phyloP scores from a whole-genome alignment of 2,888 invertebrate species.

The Callyntrura sp. region DNA sequence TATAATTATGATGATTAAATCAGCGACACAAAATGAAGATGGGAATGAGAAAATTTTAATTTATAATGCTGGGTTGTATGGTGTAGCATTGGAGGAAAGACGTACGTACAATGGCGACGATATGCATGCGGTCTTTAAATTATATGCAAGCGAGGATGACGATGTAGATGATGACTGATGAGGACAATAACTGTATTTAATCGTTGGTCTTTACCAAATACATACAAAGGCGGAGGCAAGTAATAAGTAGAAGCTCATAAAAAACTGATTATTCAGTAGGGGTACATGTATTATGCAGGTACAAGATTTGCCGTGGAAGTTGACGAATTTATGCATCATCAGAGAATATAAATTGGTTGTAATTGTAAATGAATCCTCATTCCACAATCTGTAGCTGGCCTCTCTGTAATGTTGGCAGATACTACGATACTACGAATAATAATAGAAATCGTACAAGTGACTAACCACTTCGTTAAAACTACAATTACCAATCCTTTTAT shows the following conservation, averaged over 20 bases:
- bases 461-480: no score
- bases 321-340: constrained; percentile 24
- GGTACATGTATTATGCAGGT: background rate
- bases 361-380: no score
- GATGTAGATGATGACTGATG: background rate
- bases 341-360: no score
- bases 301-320: background rate
- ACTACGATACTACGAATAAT: no score
- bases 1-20: constrained; percentile 22
- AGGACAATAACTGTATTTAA: constrained; percentile 14
- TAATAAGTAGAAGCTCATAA: background rate
- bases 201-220: background rate
- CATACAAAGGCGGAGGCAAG: background rate
- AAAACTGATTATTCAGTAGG: background rate
- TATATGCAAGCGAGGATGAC: background rate
- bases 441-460: no score
- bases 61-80: background rate
- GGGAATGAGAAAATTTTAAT: background rate
- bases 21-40: constrained; percentile 24
- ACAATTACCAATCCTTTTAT: no score
- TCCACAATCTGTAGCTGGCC: no score
- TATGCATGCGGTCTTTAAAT: background rate
- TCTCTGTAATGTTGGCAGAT: no score
- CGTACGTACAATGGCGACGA: background rate
- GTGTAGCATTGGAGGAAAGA: background rate